Base-by-base conservation (phyloP, 2,113 vertebrate genomes). In the Sinocyclocheilus rhinocerous region DNA sequence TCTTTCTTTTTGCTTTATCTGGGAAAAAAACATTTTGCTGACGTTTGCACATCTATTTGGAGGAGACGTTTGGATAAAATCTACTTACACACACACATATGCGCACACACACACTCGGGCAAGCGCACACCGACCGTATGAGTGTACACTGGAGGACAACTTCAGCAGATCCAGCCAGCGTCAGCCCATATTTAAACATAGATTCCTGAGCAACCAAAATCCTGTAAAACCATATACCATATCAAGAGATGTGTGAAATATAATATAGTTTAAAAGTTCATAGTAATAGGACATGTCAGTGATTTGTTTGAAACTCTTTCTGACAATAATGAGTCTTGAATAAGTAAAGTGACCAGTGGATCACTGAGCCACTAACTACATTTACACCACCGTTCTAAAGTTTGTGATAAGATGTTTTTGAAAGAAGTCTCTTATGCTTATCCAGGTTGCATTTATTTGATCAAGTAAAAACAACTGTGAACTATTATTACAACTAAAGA, bases 31-130 rank as follows among this genome's bases (percentile, higher is more conserved):
- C 13, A 84, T 84, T 81, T 52, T 87, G 88, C 65, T 2, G n/a
- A 87, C 78, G 26, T 85, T 55, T 75, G 79, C 65, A 83, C 20
- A 76, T 89, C 67, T 83, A 84, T 69, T 76, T 61, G 59, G 61
- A 50, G 79, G 63, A 86, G 76, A 67, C 29, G 55, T 57, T 57
- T 52, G 42, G 84, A 84, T 83, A 61, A 81, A 79, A 86, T 85
- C 70, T 69, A 12, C 52, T 80, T 45, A 67, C 52, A 45, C 42
- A 72, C 79, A 70, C 61, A 67, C 39, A 65, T 72, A 55, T 73
- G 55, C 55, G n/a, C 72, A 18, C 77, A 39, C 79, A 29, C 86
- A 80, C 75, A 69, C 57, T 20, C 29, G 12, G 11, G 22, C 67
- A 45, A 2, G 45, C 29, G 45, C 79, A 82, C 80, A 82, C 78